Evolutionary conservation across 2,888 invertebrate species (phyloP), one percentile per base, ranked within the genome.

Genomic region (Nemoura dubitans): DNA sequence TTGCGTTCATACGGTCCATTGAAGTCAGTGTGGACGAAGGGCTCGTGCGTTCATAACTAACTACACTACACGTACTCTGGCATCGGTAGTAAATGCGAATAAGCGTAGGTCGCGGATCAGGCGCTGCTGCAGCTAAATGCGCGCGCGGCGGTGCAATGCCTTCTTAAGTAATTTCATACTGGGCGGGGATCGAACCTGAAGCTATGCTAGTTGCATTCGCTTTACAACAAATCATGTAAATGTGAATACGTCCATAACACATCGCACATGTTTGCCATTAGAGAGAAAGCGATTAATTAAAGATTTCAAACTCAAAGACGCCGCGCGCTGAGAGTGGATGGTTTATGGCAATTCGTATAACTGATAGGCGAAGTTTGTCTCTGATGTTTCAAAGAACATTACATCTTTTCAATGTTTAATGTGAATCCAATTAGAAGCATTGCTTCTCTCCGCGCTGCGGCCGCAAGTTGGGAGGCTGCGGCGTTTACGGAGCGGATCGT

Each of bases 171-270:
- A 28, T 84, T 36, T 36, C 36, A n/a, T 28, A 26, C 59, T 43
- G 84, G 84, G 84, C 59, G 84, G 84, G 84, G 84, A 84, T 84
- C 84, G 84, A 84, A 84, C 84, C 84, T 16, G 28, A 29, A 84
- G 76, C 29, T 2, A 59, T 76, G 84, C 84, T 59, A 83, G 43
- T 83, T 83, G 26, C 42, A 26, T n/a, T 26, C 25, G 28, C 43
- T n/a, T n/a, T 28, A 25, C 76, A 59, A 84, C 84, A 84, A 84
- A 84, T 84, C 84, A 84, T 84, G 84, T 27, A 59, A 84, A 84
- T 84, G 59, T 84, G 43, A 26, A 83, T 76, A 84, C 59, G 84
- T 59, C 84, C 25, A 84, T 59, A 59, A 42, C 78, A 28, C 78
- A 28, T 59, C 78, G 28, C 84, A 84, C 84, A 84, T 84, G 84